Evolutionary conservation across 2,888 invertebrate species (phyloP).

Genomic region (Pediacus dermestoides): DNA sequence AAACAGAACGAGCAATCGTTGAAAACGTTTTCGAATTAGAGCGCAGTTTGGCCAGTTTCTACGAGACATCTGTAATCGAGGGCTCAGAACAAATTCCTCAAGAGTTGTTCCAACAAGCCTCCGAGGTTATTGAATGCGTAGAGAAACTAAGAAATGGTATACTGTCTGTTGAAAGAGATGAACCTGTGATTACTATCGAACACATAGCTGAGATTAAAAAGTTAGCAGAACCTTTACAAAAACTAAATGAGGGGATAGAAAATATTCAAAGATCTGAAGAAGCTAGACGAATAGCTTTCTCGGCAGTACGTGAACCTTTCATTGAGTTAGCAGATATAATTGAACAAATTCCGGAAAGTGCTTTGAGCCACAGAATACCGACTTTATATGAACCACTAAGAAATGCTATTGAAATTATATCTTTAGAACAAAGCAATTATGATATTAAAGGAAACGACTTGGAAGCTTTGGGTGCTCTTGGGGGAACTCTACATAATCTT

Average conservation of each 20-base stretch:
- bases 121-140: slow-evolving; percentile 40
- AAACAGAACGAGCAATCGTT: slow-evolving; percentile 24
- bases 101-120: slow-evolving; percentile 38
- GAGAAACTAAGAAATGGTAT: slow-evolving; percentile 39
- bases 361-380: slow-evolving; percentile 30
- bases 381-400: slow-evolving; percentile 35
- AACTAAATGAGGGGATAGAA: slow-evolving; percentile 37
- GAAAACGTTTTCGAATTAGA: slow-evolving; percentile 40
- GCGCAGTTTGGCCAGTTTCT: slow-evolving; percentile 36
- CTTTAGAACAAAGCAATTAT: slow-evolving; percentile 39
- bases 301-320: slow-evolving; percentile 34
- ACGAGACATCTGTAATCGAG: slow-evolving; percentile 35
- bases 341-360: slow-evolving; percentile 31
- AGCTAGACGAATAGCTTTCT: slow-evolving; percentile 31
- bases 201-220: slow-evolving; percentile 38
- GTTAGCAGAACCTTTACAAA: slow-evolving; percentile 36
- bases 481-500: slow-evolving; percentile 23
- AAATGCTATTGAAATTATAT: slow-evolving; percentile 42
- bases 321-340: slow-evolving; percentile 38
- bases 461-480: slow-evolving; percentile 21
- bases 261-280: slow-evolving; percentile 34
- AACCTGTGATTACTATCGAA: slow-evolving; percentile 32
- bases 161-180: slow-evolving; percentile 29
- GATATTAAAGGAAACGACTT: slow-evolving; percentile 35
- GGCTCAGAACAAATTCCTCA: slow-evolving; percentile 34